Percentiles rank a stretch among this genome's conserved stretches.
Evolutionary conservation across 2,797 vertebrate species (phyloP).

Genomic region (Thripadectes ignobilis): DNA sequence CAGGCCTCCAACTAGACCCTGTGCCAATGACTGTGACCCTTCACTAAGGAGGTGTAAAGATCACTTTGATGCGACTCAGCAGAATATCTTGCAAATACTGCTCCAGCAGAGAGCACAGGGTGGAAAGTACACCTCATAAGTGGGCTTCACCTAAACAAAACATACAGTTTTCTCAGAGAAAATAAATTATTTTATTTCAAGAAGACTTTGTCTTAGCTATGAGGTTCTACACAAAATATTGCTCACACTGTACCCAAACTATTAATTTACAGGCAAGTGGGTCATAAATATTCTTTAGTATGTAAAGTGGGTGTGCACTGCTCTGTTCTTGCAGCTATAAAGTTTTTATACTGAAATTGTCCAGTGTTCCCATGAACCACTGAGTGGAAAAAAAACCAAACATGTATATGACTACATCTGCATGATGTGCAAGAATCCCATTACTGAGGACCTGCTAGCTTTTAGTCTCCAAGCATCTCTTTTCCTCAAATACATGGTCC

Average conservation of each 20-base stretch:
- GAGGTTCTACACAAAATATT: background rate
- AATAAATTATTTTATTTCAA: background rate
- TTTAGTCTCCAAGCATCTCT: background rate
- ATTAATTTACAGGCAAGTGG: background rate
- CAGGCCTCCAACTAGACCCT: background rate
- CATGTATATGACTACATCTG: background rate
- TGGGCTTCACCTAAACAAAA: background rate
- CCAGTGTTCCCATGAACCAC: background rate
- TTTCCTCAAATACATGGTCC: background rate
- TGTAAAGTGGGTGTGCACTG: background rate
- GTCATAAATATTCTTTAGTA: background rate
- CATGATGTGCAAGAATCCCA: background rate
- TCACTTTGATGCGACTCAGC: background rate
- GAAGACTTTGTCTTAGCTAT: background rate
- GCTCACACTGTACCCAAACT: background rate
- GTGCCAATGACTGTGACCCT: background rate
- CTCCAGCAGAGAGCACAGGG: background rate
- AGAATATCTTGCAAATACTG: background rate
- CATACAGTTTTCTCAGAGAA: background rate
- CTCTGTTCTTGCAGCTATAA: background rate
- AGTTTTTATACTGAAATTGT: background rate
- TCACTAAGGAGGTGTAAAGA: background rate
- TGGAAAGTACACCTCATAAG: background rate
- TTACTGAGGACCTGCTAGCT: background rate
- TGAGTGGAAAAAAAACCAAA: background rate